Evolutionary conservation across 2,113 vertebrate genomes (phyloP), one percentile per base, ranked within the genome.

Genomic region (Collichthys lucidus): DNA sequence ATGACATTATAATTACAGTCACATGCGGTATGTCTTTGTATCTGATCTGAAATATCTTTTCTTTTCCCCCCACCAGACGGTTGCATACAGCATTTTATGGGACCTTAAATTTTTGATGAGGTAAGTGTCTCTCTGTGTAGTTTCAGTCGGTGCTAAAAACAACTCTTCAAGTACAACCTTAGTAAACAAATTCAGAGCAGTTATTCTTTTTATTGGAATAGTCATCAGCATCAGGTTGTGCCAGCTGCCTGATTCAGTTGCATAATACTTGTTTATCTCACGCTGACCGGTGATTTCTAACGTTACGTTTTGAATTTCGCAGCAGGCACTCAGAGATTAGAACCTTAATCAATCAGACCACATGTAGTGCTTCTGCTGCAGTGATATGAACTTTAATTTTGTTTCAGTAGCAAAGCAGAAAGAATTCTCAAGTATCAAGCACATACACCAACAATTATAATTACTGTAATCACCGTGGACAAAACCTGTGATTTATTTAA

Each of bases 11-110:
- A 24, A 42, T 1, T 11, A n/a, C 4, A 19, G 26, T 26, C 2
- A 44, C 8, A 11, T 42, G 0, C 14, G 52, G 19, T 24, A 4
- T 60, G 2, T 68, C 0, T 3, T 1, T 61, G 10, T 46, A 11
- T 82, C 31, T 84, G 16, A 88, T 62, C 15, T 66, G 15, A 1
- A 59, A n/a, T 67, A 4, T 87, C 7, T 69, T 71, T 15, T 22
- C 53, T 77, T 66, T 15, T 4, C 11, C 78, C 26, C 16, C 9
- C 84, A 80, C 87, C 94, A 99, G 98, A 99, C 98, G 5, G 95
- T 99, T 67, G 98, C 97, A 49, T 99, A 99, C 95, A 99, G 98
- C 95, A 99, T 99, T 92, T 92, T 99, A 85, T 99, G 98, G 98
- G 98, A 99, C 89, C 91, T 99, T 77, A 99, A 99, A 91, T 99